These are phyloP conservation scores for Tachysurus fulvidraco DNA, from an alignment of 2,113 vertebrate genomes.

Conservation along the genomic window DNA sequence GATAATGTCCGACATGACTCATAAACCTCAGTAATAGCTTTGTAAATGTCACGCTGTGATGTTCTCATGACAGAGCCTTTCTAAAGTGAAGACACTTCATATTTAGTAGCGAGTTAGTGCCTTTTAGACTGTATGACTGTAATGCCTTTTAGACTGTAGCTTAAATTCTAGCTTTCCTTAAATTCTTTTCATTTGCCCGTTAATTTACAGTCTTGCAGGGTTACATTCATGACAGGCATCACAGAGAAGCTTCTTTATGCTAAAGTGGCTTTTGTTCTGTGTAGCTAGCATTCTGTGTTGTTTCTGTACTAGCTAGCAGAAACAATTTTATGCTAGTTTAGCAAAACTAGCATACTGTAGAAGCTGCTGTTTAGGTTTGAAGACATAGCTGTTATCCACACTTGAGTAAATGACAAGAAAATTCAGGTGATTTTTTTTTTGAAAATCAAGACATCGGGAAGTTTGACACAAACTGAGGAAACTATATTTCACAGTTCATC, in stretches of 20 bases:
- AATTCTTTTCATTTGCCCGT: not conserved
- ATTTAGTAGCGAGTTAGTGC: not conserved
- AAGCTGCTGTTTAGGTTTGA: not conserved
- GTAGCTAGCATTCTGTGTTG: not conserved
- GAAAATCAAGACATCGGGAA: not conserved
- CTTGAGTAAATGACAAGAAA: not conserved
- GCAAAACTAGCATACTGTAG: not conserved
- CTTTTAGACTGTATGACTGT: not conserved
- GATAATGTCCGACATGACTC: not conserved
- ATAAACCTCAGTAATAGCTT: conserved; percentile 22
- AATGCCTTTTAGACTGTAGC: not conserved
- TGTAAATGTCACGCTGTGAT: conserved; percentile 20
- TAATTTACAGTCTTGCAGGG: not conserved
- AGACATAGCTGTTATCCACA: not conserved
- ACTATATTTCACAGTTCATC: not conserved
- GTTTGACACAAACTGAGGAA: not conserved
- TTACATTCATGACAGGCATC: not conserved
- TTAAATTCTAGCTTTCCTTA: not conserved
- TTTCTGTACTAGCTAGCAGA: not conserved
- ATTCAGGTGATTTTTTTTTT: not conserved
- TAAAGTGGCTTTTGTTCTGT: not conserved
- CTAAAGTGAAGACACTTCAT: not conserved
- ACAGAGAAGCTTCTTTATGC: not conserved
- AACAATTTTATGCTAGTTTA: no score
- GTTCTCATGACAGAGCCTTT: not conserved